Percentiles rank a stretch among this genome's conserved stretches.
phyloP scores from a whole-genome alignment of 1,140 invertebrate genomes.

The Arion vulgaris region DNA sequence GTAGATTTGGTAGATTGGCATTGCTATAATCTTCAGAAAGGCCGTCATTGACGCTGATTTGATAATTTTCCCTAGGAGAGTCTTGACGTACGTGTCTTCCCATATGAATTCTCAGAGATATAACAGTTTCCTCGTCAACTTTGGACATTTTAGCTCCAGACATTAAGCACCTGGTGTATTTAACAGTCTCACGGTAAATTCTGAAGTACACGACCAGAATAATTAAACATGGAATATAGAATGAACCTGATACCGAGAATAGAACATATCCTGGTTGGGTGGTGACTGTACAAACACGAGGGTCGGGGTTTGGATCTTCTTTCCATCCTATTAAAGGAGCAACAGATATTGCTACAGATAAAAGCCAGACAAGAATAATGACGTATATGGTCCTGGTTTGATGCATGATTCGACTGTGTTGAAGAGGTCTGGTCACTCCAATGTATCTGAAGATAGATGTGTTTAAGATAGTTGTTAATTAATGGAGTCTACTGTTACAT shows the following conservation, averaged over 20 bases:
- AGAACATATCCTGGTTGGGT: slow-evolving; percentile 74
- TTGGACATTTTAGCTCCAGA: slow-evolving; percentile 65
- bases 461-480: not conserved
- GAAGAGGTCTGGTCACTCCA: slow-evolving; percentile 68
- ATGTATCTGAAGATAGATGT: slow-evolving; percentile 76
- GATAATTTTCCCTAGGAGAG: not conserved
- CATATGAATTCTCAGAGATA: slow-evolving; percentile 77
- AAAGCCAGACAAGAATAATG: slow-evolving; percentile 76
- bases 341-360: slow-evolving; percentile 76
- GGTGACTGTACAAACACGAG: slow-evolving; percentile 70
- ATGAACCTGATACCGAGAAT: slow-evolving; percentile 73
- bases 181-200: slow-evolving; percentile 71
- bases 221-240: slow-evolving; percentile 74
- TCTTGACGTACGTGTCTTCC: slow-evolving; percentile 62
- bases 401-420: slow-evolving; percentile 74
- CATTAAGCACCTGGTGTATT: slow-evolving; percentile 59
- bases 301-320: slow-evolving; percentile 53
- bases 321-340: slow-evolving; percentile 76
- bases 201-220: slow-evolving; percentile 74
- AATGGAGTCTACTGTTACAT: no score
- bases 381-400: slow-evolving; percentile 74
- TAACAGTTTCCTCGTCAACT: slow-evolving; percentile 66
- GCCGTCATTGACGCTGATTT: not conserved
- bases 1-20: not conserved
- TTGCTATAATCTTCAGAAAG: slow-evolving; percentile 19